Percentiles rank a stretch among this genome's conserved stretches.
These are phyloP conservation scores for Podarcis cretensis DNA, from an alignment of 2,113 vertebrate genomes.

Conservation along the genomic window DNA sequence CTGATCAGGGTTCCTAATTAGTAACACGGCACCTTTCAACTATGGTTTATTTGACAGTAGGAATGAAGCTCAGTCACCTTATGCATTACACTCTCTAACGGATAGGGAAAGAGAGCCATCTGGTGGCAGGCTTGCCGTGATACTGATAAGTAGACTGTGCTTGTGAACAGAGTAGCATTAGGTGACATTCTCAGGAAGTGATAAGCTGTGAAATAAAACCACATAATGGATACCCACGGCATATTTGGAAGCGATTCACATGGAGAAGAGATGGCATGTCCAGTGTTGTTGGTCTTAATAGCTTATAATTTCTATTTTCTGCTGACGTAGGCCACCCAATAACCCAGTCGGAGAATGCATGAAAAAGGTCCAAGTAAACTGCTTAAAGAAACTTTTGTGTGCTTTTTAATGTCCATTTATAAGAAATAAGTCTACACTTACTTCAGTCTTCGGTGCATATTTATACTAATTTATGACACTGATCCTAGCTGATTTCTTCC, in stretches of 20 bases:
- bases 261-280: no score
- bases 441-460: not conserved
- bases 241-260: not conserved
- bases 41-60: fast-evolving
- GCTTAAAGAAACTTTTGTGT: not conserved
- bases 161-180: fast-evolving
- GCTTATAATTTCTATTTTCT: not conserved
- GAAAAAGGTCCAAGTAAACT: not conserved
- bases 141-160: not conserved
- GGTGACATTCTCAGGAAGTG: not conserved
- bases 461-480: not conserved
- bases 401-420: not conserved
- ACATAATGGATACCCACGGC: not conserved
- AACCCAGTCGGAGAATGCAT: not conserved
- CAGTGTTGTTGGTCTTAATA: not conserved
- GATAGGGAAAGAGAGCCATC: constrained; percentile 49
- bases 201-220: not conserved
- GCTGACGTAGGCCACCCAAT: not conserved
- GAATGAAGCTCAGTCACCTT: fast-evolving
- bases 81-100: fast-evolving
- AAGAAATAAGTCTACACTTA: not conserved
- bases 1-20: not conserved
- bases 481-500: not conserved
- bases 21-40: not conserved
- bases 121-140: constrained; percentile 44